Evolutionary conservation across 2,888 invertebrate species (phyloP).

Genomic region (Trachelus troglodyta): DNA sequence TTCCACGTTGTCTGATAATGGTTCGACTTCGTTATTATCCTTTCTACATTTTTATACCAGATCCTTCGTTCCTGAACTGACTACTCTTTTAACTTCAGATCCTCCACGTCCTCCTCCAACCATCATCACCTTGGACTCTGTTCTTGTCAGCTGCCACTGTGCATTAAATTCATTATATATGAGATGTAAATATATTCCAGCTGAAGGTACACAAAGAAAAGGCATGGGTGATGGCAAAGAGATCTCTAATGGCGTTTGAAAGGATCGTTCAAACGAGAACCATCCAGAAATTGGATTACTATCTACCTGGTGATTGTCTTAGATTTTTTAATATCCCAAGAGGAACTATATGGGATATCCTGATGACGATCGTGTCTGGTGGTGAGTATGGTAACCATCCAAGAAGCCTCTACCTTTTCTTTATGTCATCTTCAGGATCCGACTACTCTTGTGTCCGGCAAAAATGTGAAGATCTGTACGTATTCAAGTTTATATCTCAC

Average conservation of each 20-base stretch:
- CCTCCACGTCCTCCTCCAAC: background rate
- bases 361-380: background rate
- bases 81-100: background rate
- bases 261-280: background rate
- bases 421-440: background rate
- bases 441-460: background rate
- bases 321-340: background rate
- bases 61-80: background rate
- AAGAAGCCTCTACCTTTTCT: background rate
- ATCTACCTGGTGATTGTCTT: background rate
- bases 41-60: background rate
- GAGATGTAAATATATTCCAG: constrained; percentile 11
- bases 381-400: background rate
- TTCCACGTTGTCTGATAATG: background rate
- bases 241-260: background rate
- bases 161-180: constrained; percentile 7
- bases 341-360: background rate
- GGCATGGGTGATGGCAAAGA: background rate
- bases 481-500: background rate
- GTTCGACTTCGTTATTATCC: background rate
- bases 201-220: constrained; percentile 6
- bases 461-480: background rate
- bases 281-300: background rate
- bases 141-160: background rate
- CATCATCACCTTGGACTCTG: background rate